A percentile compares a stretch with the other conserved stretches of the same genome.
Conservation (phyloP, 2,888 invertebrate genomes). For the Rhingia rostrata region DNA sequence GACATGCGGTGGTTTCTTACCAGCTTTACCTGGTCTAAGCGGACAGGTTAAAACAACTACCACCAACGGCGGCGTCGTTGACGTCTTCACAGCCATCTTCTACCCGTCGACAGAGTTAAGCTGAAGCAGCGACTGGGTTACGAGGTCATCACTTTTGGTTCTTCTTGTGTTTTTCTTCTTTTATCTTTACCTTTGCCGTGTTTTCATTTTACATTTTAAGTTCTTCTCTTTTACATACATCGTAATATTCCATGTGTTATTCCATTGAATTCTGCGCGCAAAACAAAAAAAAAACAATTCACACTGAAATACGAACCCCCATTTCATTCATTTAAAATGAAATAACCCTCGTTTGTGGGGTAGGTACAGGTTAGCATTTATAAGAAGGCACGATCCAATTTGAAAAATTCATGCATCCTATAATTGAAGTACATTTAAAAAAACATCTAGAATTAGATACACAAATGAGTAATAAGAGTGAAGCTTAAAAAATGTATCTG, state of each 20-base stretch:
- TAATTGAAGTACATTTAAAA: conserved; percentile 23
- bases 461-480: neutral
- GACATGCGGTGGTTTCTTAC: conserved; percentile 56
- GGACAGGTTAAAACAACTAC: conserved; percentile 27
- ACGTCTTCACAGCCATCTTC: conserved; percentile 50
- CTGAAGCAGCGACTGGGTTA: conserved; percentile 66
- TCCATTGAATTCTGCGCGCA: conserved; percentile 14
- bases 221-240: conserved; percentile 49
- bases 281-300: conserved; percentile 22
- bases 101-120: conserved; percentile 61
- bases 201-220: conserved; percentile 46
- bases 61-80: conserved; percentile 27
- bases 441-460: neutral
- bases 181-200: conserved; percentile 22
- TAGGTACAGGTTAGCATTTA: conserved; percentile 6
- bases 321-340: conserved; percentile 38
- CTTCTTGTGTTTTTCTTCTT: conserved; percentile 12
- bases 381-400: conserved; percentile 8
- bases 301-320: conserved; percentile 43
- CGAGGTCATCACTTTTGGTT: conserved; percentile 67
- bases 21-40: conserved; percentile 57
- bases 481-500: conserved; percentile 22
- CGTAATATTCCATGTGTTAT: conserved; percentile 12
- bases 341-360: conserved; percentile 20
- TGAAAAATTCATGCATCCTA: conserved; percentile 24